Conservation (phyloP, 2,888 invertebrate species). For the Fragum sueziense region DNA sequence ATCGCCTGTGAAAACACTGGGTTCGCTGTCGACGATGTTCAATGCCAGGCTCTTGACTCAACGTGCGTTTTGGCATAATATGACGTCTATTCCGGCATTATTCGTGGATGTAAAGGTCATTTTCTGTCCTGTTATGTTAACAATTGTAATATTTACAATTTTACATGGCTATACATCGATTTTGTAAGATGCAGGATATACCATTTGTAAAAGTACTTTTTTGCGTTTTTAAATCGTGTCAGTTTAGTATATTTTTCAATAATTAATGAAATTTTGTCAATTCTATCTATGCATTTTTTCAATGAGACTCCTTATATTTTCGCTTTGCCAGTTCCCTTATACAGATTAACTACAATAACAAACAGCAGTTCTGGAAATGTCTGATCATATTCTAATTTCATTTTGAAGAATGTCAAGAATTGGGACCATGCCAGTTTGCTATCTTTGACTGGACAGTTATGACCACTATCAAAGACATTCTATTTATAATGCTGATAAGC, state of each 20-base stretch:
- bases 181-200: no score
- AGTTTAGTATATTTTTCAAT: no score
- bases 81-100: background rate
- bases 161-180: no score
- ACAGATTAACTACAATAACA: background rate
- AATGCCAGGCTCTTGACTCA: no score
- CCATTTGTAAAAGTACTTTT: no score
- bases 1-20: no score
- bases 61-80: no score
- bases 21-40: no score
- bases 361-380: background rate
- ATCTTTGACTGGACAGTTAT: constrained; percentile 13
- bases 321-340: background rate
- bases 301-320: background rate
- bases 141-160: no score
- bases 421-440: background rate
- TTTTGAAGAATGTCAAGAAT: constrained; percentile 15
- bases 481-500: constrained; percentile 16
- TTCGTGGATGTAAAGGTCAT: no score
- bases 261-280: background rate
- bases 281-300: background rate
- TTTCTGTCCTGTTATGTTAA: no score
- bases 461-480: constrained; percentile 7
- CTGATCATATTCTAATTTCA: background rate
- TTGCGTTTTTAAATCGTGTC: no score